A percentile compares a stretch with the other conserved stretches of the same genome.
These are phyloP conservation scores for Lethenteron camtschaticum DNA, from an alignment of 2,113 vertebrate species.

Conservation along the genomic window DNA sequence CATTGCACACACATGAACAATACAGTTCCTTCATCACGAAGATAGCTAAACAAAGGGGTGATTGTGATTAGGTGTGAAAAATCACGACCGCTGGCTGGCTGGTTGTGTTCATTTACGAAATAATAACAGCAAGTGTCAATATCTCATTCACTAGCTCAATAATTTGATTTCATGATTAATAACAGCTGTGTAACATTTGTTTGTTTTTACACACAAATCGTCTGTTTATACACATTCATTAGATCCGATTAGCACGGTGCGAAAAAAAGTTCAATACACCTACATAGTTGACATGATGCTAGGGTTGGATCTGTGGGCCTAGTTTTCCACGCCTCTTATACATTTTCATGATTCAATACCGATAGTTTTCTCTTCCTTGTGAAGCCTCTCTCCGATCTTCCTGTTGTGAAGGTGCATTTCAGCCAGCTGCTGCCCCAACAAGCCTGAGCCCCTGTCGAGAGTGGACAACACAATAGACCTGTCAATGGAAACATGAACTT, in stretches of 20 bases:
- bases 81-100: too few relatives aligned
- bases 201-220: neutral
- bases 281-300: neutral
- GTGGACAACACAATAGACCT: neutral
- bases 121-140: too few relatives aligned
- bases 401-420: conserved; percentile 66
- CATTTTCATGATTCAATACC: conserved; percentile 28
- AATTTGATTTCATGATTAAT: too few relatives aligned
- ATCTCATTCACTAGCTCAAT: too few relatives aligned
- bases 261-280: neutral
- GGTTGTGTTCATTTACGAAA: too few relatives aligned
- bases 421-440: conserved; percentile 40
- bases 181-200: neutral
- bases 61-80: too few relatives aligned
- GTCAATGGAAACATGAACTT: neutral
- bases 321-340: neutral
- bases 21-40: too few relatives aligned
- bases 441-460: conserved; percentile 39
- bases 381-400: conserved; percentile 28
- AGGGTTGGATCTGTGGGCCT: neutral
- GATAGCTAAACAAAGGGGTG: too few relatives aligned
- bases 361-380: conserved; percentile 34
- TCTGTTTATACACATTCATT: neutral
- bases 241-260: neutral
- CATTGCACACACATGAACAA: too few relatives aligned